A percentile compares a stretch with the other conserved stretches of the same genome.
Evolutionary conservation across 1,140 invertebrate species (phyloP).

Genomic region (Drosophila arizonae): DNA sequence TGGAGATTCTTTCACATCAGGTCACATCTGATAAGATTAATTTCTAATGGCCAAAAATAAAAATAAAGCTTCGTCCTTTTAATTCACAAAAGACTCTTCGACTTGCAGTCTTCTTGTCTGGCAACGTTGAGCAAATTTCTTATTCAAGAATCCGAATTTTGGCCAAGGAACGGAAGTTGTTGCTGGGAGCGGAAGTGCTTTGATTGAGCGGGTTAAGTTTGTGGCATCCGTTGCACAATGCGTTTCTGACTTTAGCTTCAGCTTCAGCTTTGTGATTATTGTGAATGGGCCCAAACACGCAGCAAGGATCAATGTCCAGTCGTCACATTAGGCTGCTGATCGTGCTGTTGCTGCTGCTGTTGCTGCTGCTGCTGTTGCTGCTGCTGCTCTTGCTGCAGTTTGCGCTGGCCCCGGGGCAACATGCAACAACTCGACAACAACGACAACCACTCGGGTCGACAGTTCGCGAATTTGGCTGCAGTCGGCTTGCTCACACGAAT

Average conservation of each 20-base stretch:
- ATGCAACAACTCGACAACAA: slow-evolving; percentile 52
- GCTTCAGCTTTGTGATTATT: background rate
- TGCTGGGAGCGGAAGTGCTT: slow-evolving; percentile 55
- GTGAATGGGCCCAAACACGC: slow-evolving; percentile 34
- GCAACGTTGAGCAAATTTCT: background rate
- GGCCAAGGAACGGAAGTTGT: slow-evolving; percentile 36
- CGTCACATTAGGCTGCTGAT: slow-evolving; percentile 59
- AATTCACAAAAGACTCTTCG: no score
- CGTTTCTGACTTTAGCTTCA: background rate
- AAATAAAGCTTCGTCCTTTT: no score
- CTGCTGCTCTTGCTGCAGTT: slow-evolving; percentile 53
- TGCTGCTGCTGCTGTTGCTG: slow-evolving; percentile 20
- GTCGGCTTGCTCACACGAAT: slow-evolving; percentile 17
- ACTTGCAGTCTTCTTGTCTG: background rate
- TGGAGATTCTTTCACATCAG: no score
- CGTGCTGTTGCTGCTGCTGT: slow-evolving; percentile 33
- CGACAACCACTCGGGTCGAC: slow-evolving; percentile 9
- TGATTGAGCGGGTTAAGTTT: slow-evolving; percentile 61
- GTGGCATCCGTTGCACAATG: background rate
- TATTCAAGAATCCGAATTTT: background rate
- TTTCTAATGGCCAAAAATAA: no score
- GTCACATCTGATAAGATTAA: no score
- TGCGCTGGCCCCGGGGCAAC: slow-evolving; percentile 56
- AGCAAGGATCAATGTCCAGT: slow-evolving; percentile 65
- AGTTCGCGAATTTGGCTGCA: slow-evolving; percentile 15